Percentiles rank a stretch among this genome's conserved stretches.
These are phyloP conservation scores for Synodontis membranacea DNA, from an alignment of 2,113 vertebrate genomes.

Conservation along the genomic window DNA sequence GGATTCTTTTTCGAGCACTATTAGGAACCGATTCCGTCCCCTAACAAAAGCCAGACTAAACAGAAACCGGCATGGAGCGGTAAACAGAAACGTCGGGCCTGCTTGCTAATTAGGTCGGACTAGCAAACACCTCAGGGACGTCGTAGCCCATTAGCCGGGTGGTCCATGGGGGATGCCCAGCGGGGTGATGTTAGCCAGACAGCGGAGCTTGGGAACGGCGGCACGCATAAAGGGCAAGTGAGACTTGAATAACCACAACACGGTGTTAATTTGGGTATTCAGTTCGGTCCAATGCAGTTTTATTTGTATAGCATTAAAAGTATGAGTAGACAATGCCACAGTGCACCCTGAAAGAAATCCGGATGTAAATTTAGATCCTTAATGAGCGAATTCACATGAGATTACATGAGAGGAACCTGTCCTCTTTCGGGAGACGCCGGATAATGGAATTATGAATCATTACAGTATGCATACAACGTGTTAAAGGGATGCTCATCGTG, in stretches of 20 bases:
- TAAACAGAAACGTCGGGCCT: constrained; percentile 9
- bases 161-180: constrained; percentile 48
- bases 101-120: constrained; percentile 20
- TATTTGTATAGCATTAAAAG: neutral
- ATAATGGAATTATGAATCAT: neutral
- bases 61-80: neutral
- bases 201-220: constrained; percentile 40
- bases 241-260: constrained; percentile 4
- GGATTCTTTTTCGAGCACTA: neutral
- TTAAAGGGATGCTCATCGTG: neutral
- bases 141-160: constrained; percentile 55
- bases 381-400: neutral
- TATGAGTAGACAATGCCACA: neutral
- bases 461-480: neutral
- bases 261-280: neutral
- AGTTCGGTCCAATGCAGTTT: neutral
- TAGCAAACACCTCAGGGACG: constrained; percentile 47
- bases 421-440: neutral
- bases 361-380: neutral
- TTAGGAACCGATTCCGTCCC: neutral
- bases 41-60: neutral
- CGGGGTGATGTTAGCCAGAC: constrained; percentile 49
- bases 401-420: neutral
- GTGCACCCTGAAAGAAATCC: neutral
- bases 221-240: constrained; percentile 47